Conservation (phyloP, 2,113 vertebrate genomes). For the Charadrius vociferus region DNA sequence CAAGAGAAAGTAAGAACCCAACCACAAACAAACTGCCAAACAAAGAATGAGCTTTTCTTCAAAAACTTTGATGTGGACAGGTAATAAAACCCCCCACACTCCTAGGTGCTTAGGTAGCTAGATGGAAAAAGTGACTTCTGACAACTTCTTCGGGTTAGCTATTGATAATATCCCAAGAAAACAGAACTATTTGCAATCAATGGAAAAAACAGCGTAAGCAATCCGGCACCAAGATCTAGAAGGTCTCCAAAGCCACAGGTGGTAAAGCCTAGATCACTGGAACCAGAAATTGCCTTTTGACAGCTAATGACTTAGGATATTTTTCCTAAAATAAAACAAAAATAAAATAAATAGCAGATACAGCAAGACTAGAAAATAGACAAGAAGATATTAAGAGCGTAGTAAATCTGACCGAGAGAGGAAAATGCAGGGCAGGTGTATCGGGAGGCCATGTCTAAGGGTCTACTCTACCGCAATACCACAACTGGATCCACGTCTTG, state of each 20-base stretch:
- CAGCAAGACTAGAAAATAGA: neutral
- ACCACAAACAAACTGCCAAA: neutral
- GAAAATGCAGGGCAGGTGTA: no score
- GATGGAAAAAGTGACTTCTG: neutral
- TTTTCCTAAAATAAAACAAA: neutral
- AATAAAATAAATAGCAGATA: neutral
- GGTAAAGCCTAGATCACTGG: neutral
- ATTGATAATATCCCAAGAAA: neutral
- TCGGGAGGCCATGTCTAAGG: neutral
- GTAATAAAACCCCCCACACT: neutral
- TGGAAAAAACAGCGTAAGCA: neutral
- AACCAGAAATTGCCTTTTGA: neutral
- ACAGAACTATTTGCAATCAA: neutral
- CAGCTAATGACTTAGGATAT: neutral
- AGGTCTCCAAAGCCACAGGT: neutral
- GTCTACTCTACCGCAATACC: neutral
- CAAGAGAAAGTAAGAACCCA: neutral
- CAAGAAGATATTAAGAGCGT: neutral
- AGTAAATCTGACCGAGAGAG: no score
- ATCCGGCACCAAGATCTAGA: neutral
- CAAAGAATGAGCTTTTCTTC: neutral
- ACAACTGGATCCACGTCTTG: accelerated
- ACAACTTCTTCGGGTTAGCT: neutral
- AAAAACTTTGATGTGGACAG: no score
- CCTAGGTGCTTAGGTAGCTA: neutral